Evolutionary conservation across 2,113 vertebrate species (phyloP), one percentile per base, ranked within the genome.

Genomic region (Anarrhichthys ocellatus): DNA sequence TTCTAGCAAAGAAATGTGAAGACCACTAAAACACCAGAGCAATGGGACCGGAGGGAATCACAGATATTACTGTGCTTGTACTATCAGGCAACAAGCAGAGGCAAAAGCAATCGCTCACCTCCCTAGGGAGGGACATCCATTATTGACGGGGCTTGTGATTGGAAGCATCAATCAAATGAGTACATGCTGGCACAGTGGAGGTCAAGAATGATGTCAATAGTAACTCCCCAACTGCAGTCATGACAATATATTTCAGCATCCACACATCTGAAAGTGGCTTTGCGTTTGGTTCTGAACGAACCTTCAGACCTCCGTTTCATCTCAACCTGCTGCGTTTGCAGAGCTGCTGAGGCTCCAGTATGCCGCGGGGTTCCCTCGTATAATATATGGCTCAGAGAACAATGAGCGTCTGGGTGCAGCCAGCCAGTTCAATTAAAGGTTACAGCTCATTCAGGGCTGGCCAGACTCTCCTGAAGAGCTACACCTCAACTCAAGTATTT

Each of bases 371-470:
- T 76, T 56, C 32, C 59, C 29, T 46, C 44, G 70, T 81, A 34
- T 22, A 46, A 79, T 48, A 76, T 15, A 38, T 36, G 17, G 32
- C 72, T 79, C 4, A 14, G 22, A 75, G 69, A 66, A 77, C 80
- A 88, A 67, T 29, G 52, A 75, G 84, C 69, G 63, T 89, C 52
- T 63, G 71, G 66, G 52, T 63, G 81, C 74, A 66, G 38, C 42
- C 66, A 79, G 83, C 61, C 48, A 48, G 18, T 73, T 76, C 54
- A 68, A 79, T 40, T 61, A 54, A 76, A 71, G 71, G 36, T 62
- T 75, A 85, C 0, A 63, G 71, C 73, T 86, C 84, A 86, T 82
- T 90, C 80, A 87, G 76, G 9, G 24, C 67, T 22, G 40, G 81
- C 76, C 81, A 52, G 75, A 42, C 69, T 78, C 81, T 75, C 64